Base-by-base conservation (phyloP, 2,113 vertebrate species). In the Alectura lathami region DNA sequence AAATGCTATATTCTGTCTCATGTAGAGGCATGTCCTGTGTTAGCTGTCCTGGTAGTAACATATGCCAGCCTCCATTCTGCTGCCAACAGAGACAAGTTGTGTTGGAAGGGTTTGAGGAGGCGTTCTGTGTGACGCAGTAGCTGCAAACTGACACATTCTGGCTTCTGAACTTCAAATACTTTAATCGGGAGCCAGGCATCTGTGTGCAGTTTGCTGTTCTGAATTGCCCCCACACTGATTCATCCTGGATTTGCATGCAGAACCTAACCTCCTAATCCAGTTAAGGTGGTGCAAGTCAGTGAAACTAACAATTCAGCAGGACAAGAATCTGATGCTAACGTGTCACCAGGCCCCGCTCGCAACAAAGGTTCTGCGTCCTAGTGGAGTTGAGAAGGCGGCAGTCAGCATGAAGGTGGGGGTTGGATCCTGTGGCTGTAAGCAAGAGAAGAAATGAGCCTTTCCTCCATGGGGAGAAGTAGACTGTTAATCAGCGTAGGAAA, bases 271-370 rank as follows among this genome's bases (percentile, higher is more conserved):
- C 1, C 0, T 5, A 77, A 90, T 91, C 83, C 40, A 60, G 16
- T 78, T 36, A 29, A 48, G 18, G 16, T 90, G 76, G 53, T 91
- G 4, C 36, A 69, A 63, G 22, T 26, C 66, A 63, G 34, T 38
- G 22, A 48, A 70, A 50, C 17, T 43, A 53, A 54, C 40, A 12
- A 42, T 69, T 92, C 8, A 26, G 21, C 27, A 20, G 2, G n/a
- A 8, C 0, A 70, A 81, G n/a, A 76, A 83, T 21, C 27, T 22
- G 57, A 76, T 88, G 54, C 17, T 42, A n/a, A 5, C 4, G 17
- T 47, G 68, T 56, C 5, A 17, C 6, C 8, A 38, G 45, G 23
- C 50, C 29, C n/a, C 0, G 0, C 26, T 36, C 81, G 38, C 47
- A 78, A 3, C 11, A 51, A 47, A 88, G 15, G 40, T 76, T 93